Evolutionary conservation across 2,113 vertebrate genomes (phyloP).

Genomic region (Ochotona princeps): DNA sequence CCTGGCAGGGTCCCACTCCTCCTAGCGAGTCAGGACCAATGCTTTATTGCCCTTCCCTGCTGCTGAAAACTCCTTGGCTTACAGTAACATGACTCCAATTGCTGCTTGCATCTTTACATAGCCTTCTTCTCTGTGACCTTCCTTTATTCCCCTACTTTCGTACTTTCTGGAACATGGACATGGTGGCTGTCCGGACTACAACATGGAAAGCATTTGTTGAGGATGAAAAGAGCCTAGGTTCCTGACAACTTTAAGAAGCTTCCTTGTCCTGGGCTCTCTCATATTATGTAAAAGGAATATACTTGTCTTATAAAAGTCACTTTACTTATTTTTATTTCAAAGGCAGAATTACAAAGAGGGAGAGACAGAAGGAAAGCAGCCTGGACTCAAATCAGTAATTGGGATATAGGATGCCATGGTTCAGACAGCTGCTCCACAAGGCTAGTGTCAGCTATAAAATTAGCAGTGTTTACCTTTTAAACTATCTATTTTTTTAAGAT

Average conservation of each 20-base stretch:
- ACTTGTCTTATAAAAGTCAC: no score
- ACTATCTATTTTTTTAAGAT: no score
- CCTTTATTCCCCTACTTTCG: neutral
- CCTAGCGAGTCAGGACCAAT: neutral
- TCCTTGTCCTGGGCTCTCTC: neutral
- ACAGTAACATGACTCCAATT: neutral
- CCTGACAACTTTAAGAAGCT: neutral
- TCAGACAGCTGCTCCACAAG: no score
- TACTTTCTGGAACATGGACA: no score
- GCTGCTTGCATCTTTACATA: neutral
- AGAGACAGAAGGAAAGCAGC: no score
- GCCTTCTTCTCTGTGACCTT: neutral
- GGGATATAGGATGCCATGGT: no score
- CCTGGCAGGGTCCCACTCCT: neutral
- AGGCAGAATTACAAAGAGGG: no score
- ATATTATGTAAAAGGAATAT: neutral
- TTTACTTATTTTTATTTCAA: no score
- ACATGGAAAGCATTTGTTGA: neutral
- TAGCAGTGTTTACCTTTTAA: neutral
- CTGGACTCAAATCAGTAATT: no score
- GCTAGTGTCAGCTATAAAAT: neutral
- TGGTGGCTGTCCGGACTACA: no score
- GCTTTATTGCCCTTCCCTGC: neutral
- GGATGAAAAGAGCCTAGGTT: neutral
- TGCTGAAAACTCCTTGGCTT: neutral